Conservation (phyloP, 2,888 invertebrate genomes). For the Ligdia adustata region DNA sequence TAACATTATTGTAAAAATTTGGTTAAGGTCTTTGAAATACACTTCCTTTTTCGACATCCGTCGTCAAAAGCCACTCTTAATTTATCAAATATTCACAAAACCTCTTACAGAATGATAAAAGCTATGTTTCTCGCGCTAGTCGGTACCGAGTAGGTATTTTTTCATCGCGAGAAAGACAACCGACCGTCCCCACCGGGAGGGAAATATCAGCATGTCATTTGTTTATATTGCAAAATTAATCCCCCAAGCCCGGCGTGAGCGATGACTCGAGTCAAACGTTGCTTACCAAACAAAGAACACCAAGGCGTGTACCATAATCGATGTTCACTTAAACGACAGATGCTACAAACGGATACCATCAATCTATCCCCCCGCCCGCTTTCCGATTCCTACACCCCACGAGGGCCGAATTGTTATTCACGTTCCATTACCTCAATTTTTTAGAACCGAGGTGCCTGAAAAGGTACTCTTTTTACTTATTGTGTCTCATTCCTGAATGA, state of each 20-base stretch:
- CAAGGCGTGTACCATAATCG: constrained; percentile 78
- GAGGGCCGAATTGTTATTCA: constrained; percentile 79
- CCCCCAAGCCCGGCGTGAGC: constrained; percentile 60
- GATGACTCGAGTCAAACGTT: constrained; percentile 71
- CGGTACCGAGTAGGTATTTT: constrained; percentile 53
- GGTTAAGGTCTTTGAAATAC: constrained; percentile 32
- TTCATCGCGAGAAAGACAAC: constrained; percentile 45
- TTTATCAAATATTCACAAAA: constrained; percentile 59
- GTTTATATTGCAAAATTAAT: constrained; percentile 73
- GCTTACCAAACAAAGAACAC: constrained; percentile 75
- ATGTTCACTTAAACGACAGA: constrained; percentile 82
- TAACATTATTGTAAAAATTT: constrained; percentile 1
- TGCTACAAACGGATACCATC: constrained; percentile 82
- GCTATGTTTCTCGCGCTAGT: constrained; percentile 48
- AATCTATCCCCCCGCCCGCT: constrained; percentile 67
- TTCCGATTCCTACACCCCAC: constrained; percentile 47
- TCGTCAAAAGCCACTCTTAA: constrained; percentile 45
- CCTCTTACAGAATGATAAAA: constrained; percentile 57
- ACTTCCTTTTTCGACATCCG: constrained; percentile 37
- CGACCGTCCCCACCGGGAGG: constrained; percentile 42
- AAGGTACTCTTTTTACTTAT: constrained; percentile 80
- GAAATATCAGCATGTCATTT: constrained; percentile 71
- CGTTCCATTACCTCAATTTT: constrained; percentile 83
- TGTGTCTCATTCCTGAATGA: constrained; percentile 75
- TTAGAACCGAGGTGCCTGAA: constrained; percentile 76